Evolutionary conservation across 2,113 vertebrate species (phyloP).

Genomic region (Rhadina sibilatrix): DNA sequence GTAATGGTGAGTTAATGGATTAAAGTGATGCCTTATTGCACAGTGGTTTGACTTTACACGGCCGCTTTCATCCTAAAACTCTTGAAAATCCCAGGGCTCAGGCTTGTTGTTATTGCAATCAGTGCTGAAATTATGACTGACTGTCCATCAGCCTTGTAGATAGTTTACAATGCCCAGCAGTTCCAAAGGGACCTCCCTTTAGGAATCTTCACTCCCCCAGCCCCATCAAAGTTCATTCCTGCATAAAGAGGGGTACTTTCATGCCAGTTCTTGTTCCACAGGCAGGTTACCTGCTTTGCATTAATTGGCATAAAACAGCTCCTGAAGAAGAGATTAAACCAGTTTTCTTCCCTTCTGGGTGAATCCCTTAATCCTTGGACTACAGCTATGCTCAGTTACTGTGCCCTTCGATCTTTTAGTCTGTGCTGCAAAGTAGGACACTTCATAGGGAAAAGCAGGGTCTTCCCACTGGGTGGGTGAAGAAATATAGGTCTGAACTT

Average conservation of each 20-base stretch:
- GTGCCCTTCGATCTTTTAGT: background rate
- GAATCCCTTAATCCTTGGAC: background rate
- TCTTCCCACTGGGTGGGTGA: background rate
- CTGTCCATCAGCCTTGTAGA: background rate
- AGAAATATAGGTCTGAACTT: background rate
- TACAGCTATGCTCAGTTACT: background rate
- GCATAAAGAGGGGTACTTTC: background rate
- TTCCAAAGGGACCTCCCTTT: background rate
- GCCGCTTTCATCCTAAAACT: background rate
- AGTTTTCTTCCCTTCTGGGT: background rate
- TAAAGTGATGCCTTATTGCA: conserved; percentile 5
- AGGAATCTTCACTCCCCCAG: background rate
- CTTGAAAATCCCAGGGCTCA: background rate
- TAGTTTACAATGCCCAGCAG: background rate
- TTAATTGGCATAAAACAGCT: background rate
- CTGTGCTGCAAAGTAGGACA: background rate
- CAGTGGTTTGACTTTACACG: background rate
- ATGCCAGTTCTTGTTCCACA: background rate
- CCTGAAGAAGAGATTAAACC: background rate
- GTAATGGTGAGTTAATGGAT: conserved; percentile 38
- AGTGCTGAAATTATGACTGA: background rate
- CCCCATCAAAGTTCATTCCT: background rate
- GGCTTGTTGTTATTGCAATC: background rate
- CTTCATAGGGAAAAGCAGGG: background rate
- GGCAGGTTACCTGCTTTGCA: background rate